Percentiles rank a stretch among this genome's conserved stretches.
phyloP scores from a whole-genome alignment of 2,113 vertebrate species.

The Dipodomys spectabilis region DNA sequence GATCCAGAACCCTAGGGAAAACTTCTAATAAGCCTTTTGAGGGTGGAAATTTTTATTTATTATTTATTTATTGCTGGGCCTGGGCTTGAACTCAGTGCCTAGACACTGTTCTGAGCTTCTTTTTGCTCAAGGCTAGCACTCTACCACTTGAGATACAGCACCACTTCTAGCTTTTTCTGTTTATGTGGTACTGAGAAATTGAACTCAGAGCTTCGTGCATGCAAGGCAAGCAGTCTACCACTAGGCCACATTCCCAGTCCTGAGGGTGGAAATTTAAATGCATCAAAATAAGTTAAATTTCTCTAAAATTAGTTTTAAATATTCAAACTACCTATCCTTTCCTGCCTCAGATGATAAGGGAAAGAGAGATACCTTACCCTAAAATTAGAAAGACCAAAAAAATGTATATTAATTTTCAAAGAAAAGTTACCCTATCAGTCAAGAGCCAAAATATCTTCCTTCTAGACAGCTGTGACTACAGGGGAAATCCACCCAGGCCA shows the following conservation, averaged over 20 bases:
- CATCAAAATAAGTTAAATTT: neutral
- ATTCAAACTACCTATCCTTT: constrained; percentile 46
- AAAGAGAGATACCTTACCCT: constrained; percentile 23
- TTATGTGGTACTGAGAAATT: neutral
- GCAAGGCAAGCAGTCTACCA: no score
- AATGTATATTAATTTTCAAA: neutral
- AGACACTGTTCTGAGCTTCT: no score
- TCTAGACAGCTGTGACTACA: constrained; percentile 37
- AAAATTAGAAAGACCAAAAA: constrained; percentile 43
- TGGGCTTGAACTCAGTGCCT: no score
- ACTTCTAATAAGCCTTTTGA: no score
- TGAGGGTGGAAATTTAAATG: constrained; percentile 41
- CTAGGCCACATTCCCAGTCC: no score
- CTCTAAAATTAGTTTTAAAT: constrained; percentile 41
- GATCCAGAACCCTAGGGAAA: no score
- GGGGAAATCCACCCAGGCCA: constrained; percentile 64
- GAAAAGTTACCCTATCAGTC: constrained; percentile 65
- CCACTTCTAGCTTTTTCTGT: constrained; percentile 7
- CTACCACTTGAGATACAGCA: no score
- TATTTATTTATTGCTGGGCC: no score
- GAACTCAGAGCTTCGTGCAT: no score
- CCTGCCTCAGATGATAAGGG: constrained; percentile 12
- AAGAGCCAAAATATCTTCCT: constrained; percentile 43
- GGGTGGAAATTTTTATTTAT: no score
- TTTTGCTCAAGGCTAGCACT: no score